These are phyloP conservation scores for Miniopterus natalensis DNA, from an alignment of 2,113 vertebrate genomes.

Conservation along the genomic window DNA sequence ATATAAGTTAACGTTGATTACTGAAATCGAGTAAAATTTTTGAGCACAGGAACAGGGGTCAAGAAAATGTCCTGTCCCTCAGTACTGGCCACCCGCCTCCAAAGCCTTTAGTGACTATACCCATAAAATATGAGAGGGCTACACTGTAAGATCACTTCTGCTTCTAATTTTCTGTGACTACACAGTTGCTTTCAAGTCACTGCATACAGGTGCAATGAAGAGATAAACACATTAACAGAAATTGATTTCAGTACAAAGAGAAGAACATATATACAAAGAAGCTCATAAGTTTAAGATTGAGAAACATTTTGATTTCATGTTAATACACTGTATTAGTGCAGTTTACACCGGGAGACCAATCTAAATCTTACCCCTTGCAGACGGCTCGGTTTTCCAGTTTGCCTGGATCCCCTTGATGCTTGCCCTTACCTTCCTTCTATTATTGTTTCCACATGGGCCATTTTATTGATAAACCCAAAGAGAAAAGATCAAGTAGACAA, in stretches of 20 bases:
- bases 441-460: conserved; percentile 81
- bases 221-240: conserved; percentile 34
- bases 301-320: conserved; percentile 37
- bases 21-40: background rate
- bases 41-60: background rate
- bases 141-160: background rate
- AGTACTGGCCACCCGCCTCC: background rate
- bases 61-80: background rate
- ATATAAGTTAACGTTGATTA: background rate
- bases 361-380: background rate
- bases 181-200: conserved; percentile 8
- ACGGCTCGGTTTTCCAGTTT: conserved; percentile 62
- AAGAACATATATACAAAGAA: background rate
- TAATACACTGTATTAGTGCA: conserved; percentile 4
- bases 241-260: background rate
- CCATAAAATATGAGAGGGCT: background rate
- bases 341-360: background rate
- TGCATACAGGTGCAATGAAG: conserved; percentile 28
- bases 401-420: conserved; percentile 66
- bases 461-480: conserved; percentile 87
- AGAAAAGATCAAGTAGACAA: conserved; percentile 89
- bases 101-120: background rate
- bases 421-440: conserved; percentile 76
- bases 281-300: background rate
- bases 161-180: background rate